Base-by-base conservation (phyloP, 2,797 vertebrate species). In the Brachyrhaphis roseni region DNA sequence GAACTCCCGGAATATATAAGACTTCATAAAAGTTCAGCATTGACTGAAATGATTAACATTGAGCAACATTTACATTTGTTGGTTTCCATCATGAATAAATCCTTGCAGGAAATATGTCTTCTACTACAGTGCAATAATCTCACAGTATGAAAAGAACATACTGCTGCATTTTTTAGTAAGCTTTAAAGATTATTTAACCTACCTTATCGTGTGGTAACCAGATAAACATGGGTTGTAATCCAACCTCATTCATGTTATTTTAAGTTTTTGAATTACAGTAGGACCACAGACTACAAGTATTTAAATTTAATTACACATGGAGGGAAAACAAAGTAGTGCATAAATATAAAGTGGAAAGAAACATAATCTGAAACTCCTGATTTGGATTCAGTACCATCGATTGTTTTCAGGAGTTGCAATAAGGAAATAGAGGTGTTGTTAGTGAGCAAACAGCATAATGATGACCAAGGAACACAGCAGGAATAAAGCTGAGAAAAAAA, bases 291-390 rank as follows among this genome's bases (percentile, higher is more conserved):
- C n/a, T 57, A n/a, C 3, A 12, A 28, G 55, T 15, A 57, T 57
- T 57, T 57, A 28, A 28, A 28, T 57, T 11, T 5, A 57, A 28
- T n/a, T 57, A 11, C 11, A 57, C n/a, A 13, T 57, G 11, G 55
- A 20, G n/a, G n/a, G n/a, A 28, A 57, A 57, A 57, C n/a, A 57
- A n/a, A 57, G 11, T 57, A 28, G 55, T 26, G 55, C 8, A 57
- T 28, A 57, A 11, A n/a, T 55, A 8, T 57, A n/a, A 57, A 57
- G 55, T 57, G 55, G n/a, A 57, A 57, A 13, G 55, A 57, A 57
- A 57, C n/a, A 28, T 57, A 57, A 57, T 57, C 55, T 57, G n/a
- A 57, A 57, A n/a, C 55, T 57, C n/a, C n/a, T 57, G n/a, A 28
- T n/a, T 28, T n/a, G n/a, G 4, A 57, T 57, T 57, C n/a, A n/a